A percentile compares a stretch with the other conserved stretches of the same genome.
Conservation (phyloP, 1,140 invertebrate genomes). For the Calliopsis andreniformis region DNA sequence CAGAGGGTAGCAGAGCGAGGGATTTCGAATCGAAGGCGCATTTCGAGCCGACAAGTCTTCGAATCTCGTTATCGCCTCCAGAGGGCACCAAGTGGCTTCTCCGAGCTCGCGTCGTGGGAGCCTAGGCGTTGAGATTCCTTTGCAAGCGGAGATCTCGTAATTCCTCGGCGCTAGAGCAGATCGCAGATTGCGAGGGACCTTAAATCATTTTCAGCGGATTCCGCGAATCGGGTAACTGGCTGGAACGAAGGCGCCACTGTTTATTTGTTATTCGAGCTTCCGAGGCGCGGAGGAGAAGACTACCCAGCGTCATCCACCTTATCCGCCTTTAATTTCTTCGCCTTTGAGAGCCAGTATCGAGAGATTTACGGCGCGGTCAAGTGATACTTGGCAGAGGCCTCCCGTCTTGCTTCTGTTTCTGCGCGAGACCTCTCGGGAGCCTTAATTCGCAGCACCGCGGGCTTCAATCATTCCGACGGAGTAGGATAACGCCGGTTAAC, state of each 20-base stretch:
- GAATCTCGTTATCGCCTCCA: too few species aligned
- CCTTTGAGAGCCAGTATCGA: constrained; percentile 48
- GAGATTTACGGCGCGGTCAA: constrained; percentile 57
- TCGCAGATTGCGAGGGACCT: neutral
- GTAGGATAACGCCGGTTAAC: neutral
- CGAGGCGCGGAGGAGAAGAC: constrained; percentile 13
- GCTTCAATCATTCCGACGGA: constrained; percentile 18
- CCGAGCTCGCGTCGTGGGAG: too few species aligned
- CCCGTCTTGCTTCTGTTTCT: neutral
- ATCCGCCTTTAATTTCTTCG: constrained; percentile 40
- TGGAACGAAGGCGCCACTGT: constrained; percentile 37
- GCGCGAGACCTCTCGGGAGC: neutral
- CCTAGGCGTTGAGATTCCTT: too few species aligned
- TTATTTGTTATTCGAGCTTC: constrained; percentile 47
- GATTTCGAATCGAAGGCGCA: too few species aligned
- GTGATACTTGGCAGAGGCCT: constrained; percentile 52
- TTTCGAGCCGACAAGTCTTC: too few species aligned
- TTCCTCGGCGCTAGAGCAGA: neutral
- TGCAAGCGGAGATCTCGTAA: too few species aligned
- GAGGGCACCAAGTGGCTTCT: too few species aligned
- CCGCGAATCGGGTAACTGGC: constrained; percentile 30
- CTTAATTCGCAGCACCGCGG: constrained; percentile 35
- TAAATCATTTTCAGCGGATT: constrained; percentile 32
- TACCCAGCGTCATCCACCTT: constrained; percentile 21
- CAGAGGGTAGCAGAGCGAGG: too few species aligned